Evolutionary conservation across 1,140 invertebrate genomes (phyloP).

Genomic region (Lineus longissimus): DNA sequence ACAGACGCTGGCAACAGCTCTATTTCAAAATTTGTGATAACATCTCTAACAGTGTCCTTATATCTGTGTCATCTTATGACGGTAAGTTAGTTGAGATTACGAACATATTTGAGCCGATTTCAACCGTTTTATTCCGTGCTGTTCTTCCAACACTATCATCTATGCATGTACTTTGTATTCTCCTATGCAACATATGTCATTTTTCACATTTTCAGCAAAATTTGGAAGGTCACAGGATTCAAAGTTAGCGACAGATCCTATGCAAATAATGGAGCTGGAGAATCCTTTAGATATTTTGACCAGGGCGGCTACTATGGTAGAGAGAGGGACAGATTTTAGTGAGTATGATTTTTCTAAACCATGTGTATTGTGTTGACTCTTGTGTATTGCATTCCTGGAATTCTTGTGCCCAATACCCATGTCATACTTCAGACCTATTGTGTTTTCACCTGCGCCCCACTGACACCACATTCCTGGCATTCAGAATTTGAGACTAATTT

Average conservation of each 20-base stretch:
- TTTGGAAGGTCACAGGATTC: not conserved
- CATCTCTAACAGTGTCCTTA: too few species aligned
- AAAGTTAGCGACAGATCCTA: not conserved
- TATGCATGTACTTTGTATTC: too few species aligned
- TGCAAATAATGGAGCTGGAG: conserved; percentile 60
- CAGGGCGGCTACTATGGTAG: conserved; percentile 83
- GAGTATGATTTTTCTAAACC: not conserved
- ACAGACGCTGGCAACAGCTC: not conserved
- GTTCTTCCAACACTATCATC: too few species aligned
- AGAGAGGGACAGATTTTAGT: conserved; percentile 19
- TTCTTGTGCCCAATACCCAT: conserved; percentile 11
- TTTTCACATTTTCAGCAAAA: not conserved
- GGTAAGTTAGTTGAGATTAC: too few species aligned
- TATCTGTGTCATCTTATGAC: too few species aligned
- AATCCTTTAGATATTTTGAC: conserved; percentile 82
- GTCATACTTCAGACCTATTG: conserved; percentile 5
- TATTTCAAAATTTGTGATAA: not conserved
- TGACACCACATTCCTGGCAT: conserved; percentile 20
- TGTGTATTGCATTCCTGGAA: conserved; percentile 22
- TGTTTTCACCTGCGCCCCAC: conserved; percentile 19
- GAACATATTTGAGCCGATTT: too few species aligned
- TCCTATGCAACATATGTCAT: too few species aligned
- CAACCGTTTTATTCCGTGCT: too few species aligned
- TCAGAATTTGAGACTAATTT: conserved; percentile 8
- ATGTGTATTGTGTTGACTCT: conserved; percentile 2